A percentile compares a stretch with the other conserved stretches of the same genome.
Conservation (phyloP, 2,797 vertebrate species). For the Toxotes lorentzi region DNA sequence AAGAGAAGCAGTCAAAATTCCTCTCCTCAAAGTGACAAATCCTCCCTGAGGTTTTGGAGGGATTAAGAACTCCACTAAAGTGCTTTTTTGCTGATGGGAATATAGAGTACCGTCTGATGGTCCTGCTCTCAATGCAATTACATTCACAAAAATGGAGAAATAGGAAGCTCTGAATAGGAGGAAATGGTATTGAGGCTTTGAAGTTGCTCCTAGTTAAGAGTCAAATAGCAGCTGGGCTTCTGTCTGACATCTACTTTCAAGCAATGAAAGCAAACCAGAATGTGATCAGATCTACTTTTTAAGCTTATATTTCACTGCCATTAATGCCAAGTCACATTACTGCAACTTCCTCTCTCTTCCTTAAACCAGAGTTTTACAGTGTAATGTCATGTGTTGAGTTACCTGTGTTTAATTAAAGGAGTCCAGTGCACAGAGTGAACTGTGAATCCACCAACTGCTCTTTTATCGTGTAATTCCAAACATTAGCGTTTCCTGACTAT, state of each 20-base stretch:
- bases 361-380: not conserved
- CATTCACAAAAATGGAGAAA: constrained; percentile 54
- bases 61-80: constrained; percentile 67
- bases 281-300: constrained; percentile 18
- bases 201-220: constrained; percentile 48
- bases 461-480: not conserved
- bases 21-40: constrained; percentile 65
- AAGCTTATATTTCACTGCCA: constrained; percentile 19
- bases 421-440: not conserved
- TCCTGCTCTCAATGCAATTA: constrained; percentile 65
- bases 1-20: constrained; percentile 59
- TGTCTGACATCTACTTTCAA: constrained; percentile 12
- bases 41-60: constrained; percentile 51
- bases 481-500: not conserved
- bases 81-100: constrained; percentile 53
- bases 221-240: constrained; percentile 30
- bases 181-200: constrained; percentile 49
- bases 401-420: not conserved
- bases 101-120: constrained; percentile 52
- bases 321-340: constrained; percentile 6
- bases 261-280: constrained; percentile 15
- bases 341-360: not conserved
- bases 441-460: not conserved
- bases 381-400: not conserved
- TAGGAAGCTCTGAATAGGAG: constrained; percentile 32